These are phyloP conservation scores for Epizoanthus fatuus DNA, from an alignment of 92 coral and sea anemone genomes.

Conservation along the genomic window DNA sequence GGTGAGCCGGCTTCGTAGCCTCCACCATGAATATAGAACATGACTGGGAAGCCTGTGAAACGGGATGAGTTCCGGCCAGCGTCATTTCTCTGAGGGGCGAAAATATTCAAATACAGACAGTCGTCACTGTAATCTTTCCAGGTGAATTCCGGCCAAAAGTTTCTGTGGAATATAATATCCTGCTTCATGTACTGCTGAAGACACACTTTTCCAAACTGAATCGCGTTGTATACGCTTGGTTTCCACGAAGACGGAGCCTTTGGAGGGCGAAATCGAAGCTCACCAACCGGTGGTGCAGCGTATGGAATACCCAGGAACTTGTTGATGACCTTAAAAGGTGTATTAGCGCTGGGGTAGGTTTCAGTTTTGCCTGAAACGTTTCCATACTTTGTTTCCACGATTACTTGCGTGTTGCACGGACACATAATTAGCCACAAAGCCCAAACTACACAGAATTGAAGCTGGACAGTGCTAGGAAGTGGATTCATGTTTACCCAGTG, in stretches of 20 bases:
- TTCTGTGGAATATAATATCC: conserved; percentile 41
- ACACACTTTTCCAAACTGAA: conserved; percentile 73
- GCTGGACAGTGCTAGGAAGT: not conserved
- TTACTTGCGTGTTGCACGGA: conserved; percentile 3
- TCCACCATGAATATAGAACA: conserved; percentile 75
- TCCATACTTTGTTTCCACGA: conserved; percentile 74
- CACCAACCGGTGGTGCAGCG: conserved; percentile 83
- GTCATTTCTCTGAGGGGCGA: conserved; percentile 21
- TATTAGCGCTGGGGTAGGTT: conserved; percentile 43
- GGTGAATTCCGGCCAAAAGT: conserved; percentile 66
- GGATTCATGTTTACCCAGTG: conserved; percentile 14
- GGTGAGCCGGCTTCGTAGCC: conserved; percentile 50
- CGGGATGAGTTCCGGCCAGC: not conserved
- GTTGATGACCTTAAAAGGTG: conserved; percentile 67
- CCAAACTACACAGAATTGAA: not conserved
- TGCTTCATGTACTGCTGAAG: conserved; percentile 51
- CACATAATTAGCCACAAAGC: not conserved
- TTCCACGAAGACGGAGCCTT: conserved; percentile 63
- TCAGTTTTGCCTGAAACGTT: conserved; percentile 66
- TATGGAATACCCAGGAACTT: conserved; percentile 90
- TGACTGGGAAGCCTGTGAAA: conserved; percentile 58
- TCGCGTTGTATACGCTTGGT: conserved; percentile 73
- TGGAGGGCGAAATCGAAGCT: conserved; percentile 83
- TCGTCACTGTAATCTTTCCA: conserved; percentile 81
- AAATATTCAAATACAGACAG: conserved; percentile 65